phyloP scores from a whole-genome alignment of 2,797 vertebrate genomes.

The Zalophus californianus region DNA sequence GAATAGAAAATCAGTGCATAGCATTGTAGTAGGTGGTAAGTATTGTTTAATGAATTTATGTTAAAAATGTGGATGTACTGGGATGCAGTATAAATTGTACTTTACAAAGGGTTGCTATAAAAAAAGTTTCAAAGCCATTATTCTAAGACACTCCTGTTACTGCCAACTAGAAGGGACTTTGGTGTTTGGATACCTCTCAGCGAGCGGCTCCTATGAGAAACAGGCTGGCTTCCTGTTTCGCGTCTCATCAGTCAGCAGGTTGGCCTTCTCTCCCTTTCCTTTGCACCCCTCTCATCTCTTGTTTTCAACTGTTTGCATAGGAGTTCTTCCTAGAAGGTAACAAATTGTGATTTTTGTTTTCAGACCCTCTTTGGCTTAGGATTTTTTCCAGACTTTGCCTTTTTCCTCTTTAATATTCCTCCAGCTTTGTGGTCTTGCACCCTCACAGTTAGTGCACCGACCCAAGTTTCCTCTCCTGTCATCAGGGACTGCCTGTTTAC shows the following conservation, averaged over 20 bases:
- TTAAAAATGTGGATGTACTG: neutral
- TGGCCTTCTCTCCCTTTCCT: neutral
- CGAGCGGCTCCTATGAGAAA: neutral
- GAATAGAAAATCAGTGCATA: neutral
- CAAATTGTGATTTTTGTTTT: constrained; percentile 53
- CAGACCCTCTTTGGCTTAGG: neutral
- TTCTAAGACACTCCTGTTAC: neutral
- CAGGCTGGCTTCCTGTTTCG: neutral
- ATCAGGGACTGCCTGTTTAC: neutral
- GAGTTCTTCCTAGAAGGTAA: constrained; percentile 39
- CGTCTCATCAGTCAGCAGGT: neutral
- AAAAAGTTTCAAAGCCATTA: neutral
- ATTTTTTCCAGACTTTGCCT: neutral
- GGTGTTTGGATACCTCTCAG: neutral
- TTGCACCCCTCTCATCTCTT: neutral
- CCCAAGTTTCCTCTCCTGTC: neutral
- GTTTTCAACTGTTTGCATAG: constrained; percentile 29
- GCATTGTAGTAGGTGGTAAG: neutral
- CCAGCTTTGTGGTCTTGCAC: constrained; percentile 28
- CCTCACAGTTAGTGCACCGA: neutral
- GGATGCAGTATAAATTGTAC: constrained; percentile 27
- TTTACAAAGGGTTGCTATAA: constrained; percentile 4
- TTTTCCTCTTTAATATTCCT: constrained; percentile 35
- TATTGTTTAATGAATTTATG: constrained; percentile 25
- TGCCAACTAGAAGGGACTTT: neutral